Base-by-base conservation (phyloP, 2,113 vertebrate species). In the Cairina moschata region DNA sequence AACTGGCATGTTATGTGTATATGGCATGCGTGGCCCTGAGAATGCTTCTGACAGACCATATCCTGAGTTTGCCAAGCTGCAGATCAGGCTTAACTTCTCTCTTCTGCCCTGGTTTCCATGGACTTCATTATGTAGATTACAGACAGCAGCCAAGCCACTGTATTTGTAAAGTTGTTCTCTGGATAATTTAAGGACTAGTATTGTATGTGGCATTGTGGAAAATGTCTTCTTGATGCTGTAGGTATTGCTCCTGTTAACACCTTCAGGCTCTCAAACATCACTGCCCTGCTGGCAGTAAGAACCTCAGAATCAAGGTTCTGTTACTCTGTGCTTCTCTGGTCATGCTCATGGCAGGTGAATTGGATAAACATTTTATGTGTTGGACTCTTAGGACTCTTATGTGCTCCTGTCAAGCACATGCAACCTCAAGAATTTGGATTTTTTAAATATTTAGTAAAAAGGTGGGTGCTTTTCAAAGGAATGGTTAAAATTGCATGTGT, bases 71-170 rank as follows among this genome's bases (percentile, higher is more conserved):
- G 25, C 5, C 25, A 66, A 10, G 17, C 7, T 42, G 34, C 15
- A 78, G 22, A 34, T 48, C 34, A 8, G 23, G 48, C 56, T 56
- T 20, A 77, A 1, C 6, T 4, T n/a, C 32, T 67, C 25, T 58
- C 38, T 69, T 50, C 58, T 84, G 31, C 6, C 31, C 26, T 44
- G 32, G 22, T 79, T 59, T 79, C 52, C 22, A 23, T 21, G 22
- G 14, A 59, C 42, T 29, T 66, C 32, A 11, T 44, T 32, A 25
- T 0, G 0, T 44, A 16, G 4, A 6, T 5, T 23, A 44, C 1
- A 3, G 36, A 44, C 38, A 9, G 32, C 8, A 72, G 5, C 17
- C 34, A 78, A 59, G 14, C 17, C 59, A 73, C 52, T 73, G 13
- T 13, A 36, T 59, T 46, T 60, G 29, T 28, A 52, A 58, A 9